A percentile compares a stretch with the other conserved stretches of the same genome.
These are phyloP conservation scores for Kradibia gibbosae DNA, from an alignment of 1,140 invertebrate genomes.

Conservation along the genomic window DNA sequence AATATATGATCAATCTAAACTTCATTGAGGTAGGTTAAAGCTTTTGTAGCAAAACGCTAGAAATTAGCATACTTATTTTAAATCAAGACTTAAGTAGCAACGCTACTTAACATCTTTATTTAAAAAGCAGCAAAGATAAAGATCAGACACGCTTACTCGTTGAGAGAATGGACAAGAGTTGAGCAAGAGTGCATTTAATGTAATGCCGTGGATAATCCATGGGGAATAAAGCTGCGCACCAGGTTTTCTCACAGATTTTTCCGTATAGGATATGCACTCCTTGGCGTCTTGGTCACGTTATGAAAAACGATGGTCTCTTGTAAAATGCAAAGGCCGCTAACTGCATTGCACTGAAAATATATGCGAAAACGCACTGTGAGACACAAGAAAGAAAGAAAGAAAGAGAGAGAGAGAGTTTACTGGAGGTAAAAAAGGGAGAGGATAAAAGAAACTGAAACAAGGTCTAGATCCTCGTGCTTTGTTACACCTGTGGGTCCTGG, in stretches of 20 bases:
- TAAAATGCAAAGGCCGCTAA: slow-evolving; percentile 30
- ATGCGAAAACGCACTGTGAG: neutral
- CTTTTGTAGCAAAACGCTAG: too few relatives aligned
- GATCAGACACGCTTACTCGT: neutral
- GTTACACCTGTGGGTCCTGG: slow-evolving; percentile 59
- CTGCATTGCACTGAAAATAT: slow-evolving; percentile 28
- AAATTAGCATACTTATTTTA: too few relatives aligned
- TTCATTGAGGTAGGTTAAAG: too few relatives aligned
- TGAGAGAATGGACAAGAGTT: neutral
- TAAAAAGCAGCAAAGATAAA: too few relatives aligned
- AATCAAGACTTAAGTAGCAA: too few relatives aligned
- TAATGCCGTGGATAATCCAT: neutral
- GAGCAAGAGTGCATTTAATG: neutral
- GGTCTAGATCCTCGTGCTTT: slow-evolving; percentile 40
- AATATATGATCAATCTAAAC: too few relatives aligned
- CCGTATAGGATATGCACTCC: neutral
- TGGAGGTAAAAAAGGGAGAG: slow-evolving; percentile 6
- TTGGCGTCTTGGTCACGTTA: neutral
- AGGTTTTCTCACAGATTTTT: neutral
- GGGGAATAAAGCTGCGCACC: neutral
- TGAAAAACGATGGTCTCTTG: slow-evolving; percentile 24
- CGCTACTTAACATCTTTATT: too few relatives aligned
- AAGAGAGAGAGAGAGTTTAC: neutral
- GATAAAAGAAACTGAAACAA: neutral
- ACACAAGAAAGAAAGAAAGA: slow-evolving; percentile 3